Evolutionary conservation across 2,113 vertebrate genomes (phyloP).

Genomic region (human (Homo sapiens)): GRCh38 chr2:56231001-56231500

Average conservation of each 20-base stretch:
- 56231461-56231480: neutral
- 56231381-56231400: neutral
- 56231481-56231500: neutral
- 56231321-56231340: neutral
- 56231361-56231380: neutral
- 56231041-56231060: neutral
- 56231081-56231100: neutral
- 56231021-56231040: neutral
- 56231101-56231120: neutral
- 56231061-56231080: neutral
- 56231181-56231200: neutral
- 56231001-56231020: neutral
- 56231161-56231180: neutral
- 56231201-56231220: neutral
- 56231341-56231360: neutral
- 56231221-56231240: neutral
- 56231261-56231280: neutral
- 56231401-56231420: neutral
- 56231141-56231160: neutral
- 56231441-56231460: neutral
- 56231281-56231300: neutral
- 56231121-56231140: neutral
- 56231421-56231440: neutral
- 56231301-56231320: neutral
- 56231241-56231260: neutral